Evolutionary conservation across 2,797 vertebrate species (phyloP).

Genomic region (Eurystomus glaucurus): DNA sequence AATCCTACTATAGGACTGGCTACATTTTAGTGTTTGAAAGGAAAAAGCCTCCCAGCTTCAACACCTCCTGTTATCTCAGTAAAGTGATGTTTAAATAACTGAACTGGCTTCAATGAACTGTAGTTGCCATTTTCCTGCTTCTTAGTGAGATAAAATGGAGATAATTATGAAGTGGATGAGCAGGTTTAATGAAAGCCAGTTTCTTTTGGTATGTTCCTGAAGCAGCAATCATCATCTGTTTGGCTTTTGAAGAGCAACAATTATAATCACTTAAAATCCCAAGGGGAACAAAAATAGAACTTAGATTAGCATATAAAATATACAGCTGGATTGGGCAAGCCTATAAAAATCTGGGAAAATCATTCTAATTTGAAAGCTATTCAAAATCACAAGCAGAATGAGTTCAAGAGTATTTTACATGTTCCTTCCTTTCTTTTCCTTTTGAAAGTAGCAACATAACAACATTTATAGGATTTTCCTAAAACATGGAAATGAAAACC

Average conservation of each 20-base stretch:
- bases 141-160: constrained; percentile 86
- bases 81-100: constrained; percentile 86
- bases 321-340: constrained; percentile 89
- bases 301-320: constrained; percentile 91
- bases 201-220: constrained; percentile 90
- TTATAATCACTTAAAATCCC: constrained; percentile 92
- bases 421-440: constrained; percentile 71
- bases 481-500: constrained; percentile 71
- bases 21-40: constrained; percentile 60
- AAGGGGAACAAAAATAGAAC: constrained; percentile 89
- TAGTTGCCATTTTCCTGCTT: constrained; percentile 84
- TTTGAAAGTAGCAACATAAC: constrained; percentile 75
- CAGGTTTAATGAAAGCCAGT: constrained; percentile 90
- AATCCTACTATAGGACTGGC: constrained; percentile 35
- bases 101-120: constrained; percentile 84
- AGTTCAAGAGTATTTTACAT: constrained; percentile 82
- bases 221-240: constrained; percentile 91
- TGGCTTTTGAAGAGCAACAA: constrained; percentile 91
- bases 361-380: constrained; percentile 87
- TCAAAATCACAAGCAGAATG: constrained; percentile 84
- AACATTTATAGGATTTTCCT: constrained; percentile 79
- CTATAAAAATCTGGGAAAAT: constrained; percentile 85
- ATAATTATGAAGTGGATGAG: constrained; percentile 89
- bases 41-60: constrained; percentile 75
- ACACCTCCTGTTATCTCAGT: constrained; percentile 80